These are phyloP conservation scores for Rhinoderma darwinii DNA, from an alignment of 2,113 vertebrate genomes.

Conservation along the genomic window DNA sequence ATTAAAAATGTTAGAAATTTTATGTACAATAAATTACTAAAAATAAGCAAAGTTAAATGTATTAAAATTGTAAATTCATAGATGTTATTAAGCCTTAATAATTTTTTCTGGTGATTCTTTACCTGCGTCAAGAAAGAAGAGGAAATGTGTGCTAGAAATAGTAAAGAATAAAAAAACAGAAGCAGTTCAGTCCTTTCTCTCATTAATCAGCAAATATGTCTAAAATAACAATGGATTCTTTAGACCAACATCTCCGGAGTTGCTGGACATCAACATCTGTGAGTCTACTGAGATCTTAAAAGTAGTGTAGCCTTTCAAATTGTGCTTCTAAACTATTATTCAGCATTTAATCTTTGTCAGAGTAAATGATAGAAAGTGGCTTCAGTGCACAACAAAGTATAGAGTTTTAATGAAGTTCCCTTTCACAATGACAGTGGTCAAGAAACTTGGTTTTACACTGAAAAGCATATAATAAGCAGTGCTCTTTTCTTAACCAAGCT, in stretches of 20 bases:
- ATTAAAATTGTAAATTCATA: too few relatives aligned
- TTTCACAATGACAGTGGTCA: conserved; percentile 33
- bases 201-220: conserved; percentile 49
- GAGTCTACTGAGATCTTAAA: conserved; percentile 46
- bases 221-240: conserved; percentile 52
- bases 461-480: background rate
- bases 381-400: conserved; percentile 16
- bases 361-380: conserved; percentile 50
- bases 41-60: too few relatives aligned
- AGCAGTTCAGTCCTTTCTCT: background rate
- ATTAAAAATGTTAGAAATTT: too few relatives aligned
- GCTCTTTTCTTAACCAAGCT: background rate
- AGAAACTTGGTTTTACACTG: conserved; percentile 26
- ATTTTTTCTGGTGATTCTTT: background rate
- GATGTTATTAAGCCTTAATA: background rate
- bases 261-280: conserved; percentile 35
- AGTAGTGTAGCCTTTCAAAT: conserved; percentile 42
- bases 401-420: conserved; percentile 54
- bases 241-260: conserved; percentile 39
- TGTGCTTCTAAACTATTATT: conserved; percentile 31
- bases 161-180: conserved; percentile 63
- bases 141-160: background rate
- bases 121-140: background rate
- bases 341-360: conserved; percentile 55
- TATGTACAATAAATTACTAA: too few relatives aligned